A percentile compares a stretch with the other conserved stretches of the same genome.
Conservation (phyloP, 2,888 invertebrate genomes). For the Tigriopus californicus region DNA sequence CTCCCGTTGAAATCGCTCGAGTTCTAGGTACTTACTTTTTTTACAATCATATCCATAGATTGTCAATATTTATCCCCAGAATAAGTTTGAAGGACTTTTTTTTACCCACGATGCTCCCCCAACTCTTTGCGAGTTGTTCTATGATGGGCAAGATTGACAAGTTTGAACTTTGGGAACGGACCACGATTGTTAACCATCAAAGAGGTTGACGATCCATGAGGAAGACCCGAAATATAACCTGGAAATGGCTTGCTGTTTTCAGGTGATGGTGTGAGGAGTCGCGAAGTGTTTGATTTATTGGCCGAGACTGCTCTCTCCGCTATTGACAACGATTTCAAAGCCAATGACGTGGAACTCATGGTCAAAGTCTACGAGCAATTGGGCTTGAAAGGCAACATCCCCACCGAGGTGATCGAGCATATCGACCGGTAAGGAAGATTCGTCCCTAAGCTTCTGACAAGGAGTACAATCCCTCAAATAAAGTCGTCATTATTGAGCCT, state of each 20-base stretch:
- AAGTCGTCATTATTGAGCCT: neutral
- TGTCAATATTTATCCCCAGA: no score
- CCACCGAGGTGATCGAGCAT: conserved; percentile 11
- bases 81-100: no score
- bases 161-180: no score
- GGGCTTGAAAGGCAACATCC: conserved; percentile 10
- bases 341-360: conserved; percentile 10
- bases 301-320: neutral
- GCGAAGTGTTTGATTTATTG: neutral
- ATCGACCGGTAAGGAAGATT: neutral
- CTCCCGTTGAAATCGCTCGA: conserved; percentile 14
- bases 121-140: no score
- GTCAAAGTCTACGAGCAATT: conserved; percentile 11
- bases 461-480: neutral
- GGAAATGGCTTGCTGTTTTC: no score
- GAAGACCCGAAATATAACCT: no score
- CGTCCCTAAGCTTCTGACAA: no score
- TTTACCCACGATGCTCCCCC: no score
- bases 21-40: conserved; percentile 6
- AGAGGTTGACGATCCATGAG: no score
- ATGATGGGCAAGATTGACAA: no score
- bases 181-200: no score
- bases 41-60: no score
- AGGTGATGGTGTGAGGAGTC: conserved; percentile 4
- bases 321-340: neutral